Evolutionary conservation across 2,888 invertebrate genomes (phyloP), one percentile per base, ranked within the genome.

Genomic region (Erpobdella octoculata): DNA sequence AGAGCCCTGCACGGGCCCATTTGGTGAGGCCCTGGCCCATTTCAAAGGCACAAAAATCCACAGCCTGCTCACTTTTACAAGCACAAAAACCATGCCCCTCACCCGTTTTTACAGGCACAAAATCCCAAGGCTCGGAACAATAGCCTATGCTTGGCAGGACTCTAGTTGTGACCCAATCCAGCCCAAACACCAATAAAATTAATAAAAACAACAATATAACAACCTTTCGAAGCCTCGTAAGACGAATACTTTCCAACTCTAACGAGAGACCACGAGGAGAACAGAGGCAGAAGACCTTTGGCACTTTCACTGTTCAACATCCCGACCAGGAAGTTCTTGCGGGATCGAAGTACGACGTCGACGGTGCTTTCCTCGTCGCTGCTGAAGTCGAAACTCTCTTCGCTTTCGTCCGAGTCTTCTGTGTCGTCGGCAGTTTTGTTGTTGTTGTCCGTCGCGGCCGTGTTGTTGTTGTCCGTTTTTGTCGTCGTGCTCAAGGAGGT

Each of bases 191-290:
- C n/a, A n/a, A n/a, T n/a, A n/a, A n/a, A n/a, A n/a, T n/a, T n/a
- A n/a, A n/a, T n/a, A n/a, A n/a, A n/a, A n/a, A n/a, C n/a, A n/a
- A n/a, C n/a, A n/a, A n/a, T n/a, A n/a, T 0, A 35, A 65, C 31
- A 6, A 71, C 73, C 73, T 41, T 59, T 48, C 1, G 58, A 36
- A 82, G 94, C 93, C 65, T 91, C 91, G 84, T 97, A 97, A 36
- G 92, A 86, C 71, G 90, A 91, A 58, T 92, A 91, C 0, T 92
- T 89, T 0, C 96, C 97, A 31, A 69, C 25, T 33, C 37, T 48
- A 35, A 69, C 35, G 18, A 69, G 36, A 21, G 69, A 69, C 69
- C 69, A 69, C 36, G 69, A 69, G 15, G 69, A 36, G 25, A 35
- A 69, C 18, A 35, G 33, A n/a, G 62, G 62, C 33, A 62, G 62